phyloP scores from a whole-genome alignment of 2,888 invertebrate genomes.

The Leptinotarsa peninsularis region DNA sequence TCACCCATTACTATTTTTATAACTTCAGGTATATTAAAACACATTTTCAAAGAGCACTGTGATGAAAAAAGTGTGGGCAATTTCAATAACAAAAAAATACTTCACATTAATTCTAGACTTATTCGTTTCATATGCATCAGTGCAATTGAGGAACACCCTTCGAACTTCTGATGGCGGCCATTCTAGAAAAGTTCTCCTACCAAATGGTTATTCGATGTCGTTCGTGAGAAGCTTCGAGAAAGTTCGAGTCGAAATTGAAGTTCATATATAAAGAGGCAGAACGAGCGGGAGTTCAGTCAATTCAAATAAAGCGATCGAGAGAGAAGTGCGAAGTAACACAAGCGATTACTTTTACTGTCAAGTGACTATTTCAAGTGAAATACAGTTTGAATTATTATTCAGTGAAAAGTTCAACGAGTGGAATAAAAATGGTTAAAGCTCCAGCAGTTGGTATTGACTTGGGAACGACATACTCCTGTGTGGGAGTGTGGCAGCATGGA shows the following conservation, averaged over 20 bases:
- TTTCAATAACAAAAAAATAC: too few relatives aligned
- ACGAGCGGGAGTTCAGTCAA: conserved; percentile 14
- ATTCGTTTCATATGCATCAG: not conserved
- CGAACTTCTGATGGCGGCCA: not conserved
- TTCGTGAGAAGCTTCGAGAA: conserved; percentile 30
- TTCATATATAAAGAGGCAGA: conserved; percentile 31
- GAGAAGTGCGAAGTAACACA: conserved; percentile 50
- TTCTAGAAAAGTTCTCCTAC: not conserved
- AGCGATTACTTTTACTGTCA: conserved; percentile 46
- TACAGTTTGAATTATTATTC: not conserved
- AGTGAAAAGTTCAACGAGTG: not conserved
- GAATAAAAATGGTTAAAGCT: conserved; percentile 59
- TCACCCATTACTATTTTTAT: too few relatives aligned
- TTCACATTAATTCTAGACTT: not conserved
- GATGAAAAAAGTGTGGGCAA: too few relatives aligned
- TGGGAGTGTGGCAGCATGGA: conserved; percentile 84
- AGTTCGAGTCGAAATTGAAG: conserved; percentile 29
- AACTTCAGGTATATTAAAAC: too few relatives aligned
- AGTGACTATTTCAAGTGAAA: not conserved
- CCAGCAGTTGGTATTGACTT: conserved; percentile 83
- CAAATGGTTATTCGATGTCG: not conserved
- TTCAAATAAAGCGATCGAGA: conserved; percentile 15
- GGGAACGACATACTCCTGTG: conserved; percentile 90
- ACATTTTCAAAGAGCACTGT: too few relatives aligned
- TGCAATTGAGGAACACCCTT: conserved; percentile 3